Conservation (phyloP, 2,113 vertebrate species). For the Fregetta grallaria region DNA sequence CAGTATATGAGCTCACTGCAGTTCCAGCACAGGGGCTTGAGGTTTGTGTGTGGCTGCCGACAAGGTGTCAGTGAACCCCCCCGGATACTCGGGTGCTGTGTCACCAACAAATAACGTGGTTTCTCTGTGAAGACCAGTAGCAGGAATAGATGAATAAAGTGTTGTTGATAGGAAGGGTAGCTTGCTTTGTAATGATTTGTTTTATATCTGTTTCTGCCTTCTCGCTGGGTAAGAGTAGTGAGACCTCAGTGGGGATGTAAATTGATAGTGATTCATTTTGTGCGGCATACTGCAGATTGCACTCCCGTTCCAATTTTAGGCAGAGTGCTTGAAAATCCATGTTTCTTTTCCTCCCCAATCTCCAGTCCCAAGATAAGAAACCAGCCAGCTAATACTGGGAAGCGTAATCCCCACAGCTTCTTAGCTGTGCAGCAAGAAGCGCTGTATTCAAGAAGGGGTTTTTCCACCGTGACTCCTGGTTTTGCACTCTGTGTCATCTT, state of each 20-base stretch:
- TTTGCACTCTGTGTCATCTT: background rate
- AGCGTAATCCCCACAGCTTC: background rate
- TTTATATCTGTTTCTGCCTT: background rate
- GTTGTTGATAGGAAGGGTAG: background rate
- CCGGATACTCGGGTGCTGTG: background rate
- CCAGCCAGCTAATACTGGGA: background rate
- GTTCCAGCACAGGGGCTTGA: background rate
- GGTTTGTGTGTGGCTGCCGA: background rate
- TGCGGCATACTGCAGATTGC: background rate
- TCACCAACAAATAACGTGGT: background rate
- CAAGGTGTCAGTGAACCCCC: background rate
- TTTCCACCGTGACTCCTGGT: background rate
- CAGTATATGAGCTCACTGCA: background rate
- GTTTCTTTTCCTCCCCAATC: background rate
- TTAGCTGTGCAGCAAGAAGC: background rate
- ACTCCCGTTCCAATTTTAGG: background rate
- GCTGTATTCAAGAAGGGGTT: background rate
- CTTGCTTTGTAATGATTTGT: background rate
- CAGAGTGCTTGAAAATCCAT: background rate
- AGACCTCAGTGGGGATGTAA: background rate
- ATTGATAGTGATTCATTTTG: background rate
- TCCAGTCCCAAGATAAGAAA: background rate
- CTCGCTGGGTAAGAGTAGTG: background rate
- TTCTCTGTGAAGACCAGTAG: background rate
- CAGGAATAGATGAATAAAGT: background rate